These are phyloP conservation scores for Tetramorium simillimum DNA, from an alignment of 1,140 invertebrate species.

Conservation along the genomic window DNA sequence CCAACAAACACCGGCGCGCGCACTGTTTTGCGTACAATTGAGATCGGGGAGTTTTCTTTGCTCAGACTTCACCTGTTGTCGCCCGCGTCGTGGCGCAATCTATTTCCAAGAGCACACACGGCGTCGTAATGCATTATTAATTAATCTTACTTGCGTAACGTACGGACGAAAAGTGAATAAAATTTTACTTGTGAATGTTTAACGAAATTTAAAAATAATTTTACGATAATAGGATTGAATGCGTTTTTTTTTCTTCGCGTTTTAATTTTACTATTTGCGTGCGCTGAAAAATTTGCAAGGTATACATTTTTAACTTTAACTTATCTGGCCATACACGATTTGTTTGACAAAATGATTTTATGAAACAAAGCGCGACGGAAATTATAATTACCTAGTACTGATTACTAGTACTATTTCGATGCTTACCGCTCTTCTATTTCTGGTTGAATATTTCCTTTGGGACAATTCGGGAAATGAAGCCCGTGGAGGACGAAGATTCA, in stretches of 20 bases:
- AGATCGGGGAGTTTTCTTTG: slow-evolving; percentile 4
- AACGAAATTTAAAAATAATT: background rate
- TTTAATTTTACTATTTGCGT: background rate
- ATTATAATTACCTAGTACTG: background rate
- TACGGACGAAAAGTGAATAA: background rate
- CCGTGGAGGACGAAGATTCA: slow-evolving; percentile 23
- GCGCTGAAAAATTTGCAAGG: background rate
- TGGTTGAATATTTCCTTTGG: slow-evolving; percentile 35
- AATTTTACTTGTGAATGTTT: background rate
- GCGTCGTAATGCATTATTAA: background rate
- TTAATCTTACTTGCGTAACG: background rate
- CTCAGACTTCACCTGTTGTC: slow-evolving; percentile 18
- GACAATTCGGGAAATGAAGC: slow-evolving; percentile 45
- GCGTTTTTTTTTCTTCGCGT: background rate
- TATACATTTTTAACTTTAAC: background rate
- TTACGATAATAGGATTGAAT: background rate
- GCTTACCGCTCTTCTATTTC: slow-evolving; percentile 26
- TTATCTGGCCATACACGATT: background rate
- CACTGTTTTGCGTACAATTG: slow-evolving; percentile 37
- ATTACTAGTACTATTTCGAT: background rate
- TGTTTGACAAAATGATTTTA: background rate
- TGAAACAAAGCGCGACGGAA: background rate
- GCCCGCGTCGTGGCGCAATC: too few relatives aligned
- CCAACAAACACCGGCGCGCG: slow-evolving; percentile 48
- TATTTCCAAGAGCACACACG: background rate